Percentiles rank a stretch among this genome's conserved stretches.
These are phyloP conservation scores for Batillaria attramentaria DNA, from an alignment of 1,140 invertebrate species.

Conservation along the genomic window DNA sequence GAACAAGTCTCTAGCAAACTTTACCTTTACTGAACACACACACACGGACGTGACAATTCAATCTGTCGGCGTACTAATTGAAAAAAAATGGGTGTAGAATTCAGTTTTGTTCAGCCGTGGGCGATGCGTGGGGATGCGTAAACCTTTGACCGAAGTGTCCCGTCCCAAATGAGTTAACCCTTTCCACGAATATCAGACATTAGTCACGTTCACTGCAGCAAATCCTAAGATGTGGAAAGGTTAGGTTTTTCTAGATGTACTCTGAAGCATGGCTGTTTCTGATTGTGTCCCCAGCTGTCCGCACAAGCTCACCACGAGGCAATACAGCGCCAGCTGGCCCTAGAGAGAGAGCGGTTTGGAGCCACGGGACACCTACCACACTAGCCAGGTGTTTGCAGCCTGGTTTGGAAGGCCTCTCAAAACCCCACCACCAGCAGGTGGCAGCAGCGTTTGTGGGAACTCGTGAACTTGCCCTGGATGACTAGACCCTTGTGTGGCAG, in stretches of 20 bases:
- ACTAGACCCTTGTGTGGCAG: not conserved
- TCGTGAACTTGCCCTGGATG: not conserved
- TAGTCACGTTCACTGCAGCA: not conserved
- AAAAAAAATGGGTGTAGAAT: too few relatives aligned
- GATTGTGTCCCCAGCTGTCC: constrained; percentile 65
- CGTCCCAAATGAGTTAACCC: too few relatives aligned
- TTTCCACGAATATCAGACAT: not conserved
- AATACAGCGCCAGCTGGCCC: constrained; percentile 83
- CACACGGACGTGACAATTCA: too few relatives aligned
- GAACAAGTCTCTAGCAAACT: too few relatives aligned
- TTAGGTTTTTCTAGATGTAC: not conserved
- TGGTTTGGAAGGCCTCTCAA: not conserved
- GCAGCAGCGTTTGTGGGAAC: not conserved
- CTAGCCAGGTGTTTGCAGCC: constrained; percentile 14
- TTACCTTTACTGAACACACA: too few relatives aligned
- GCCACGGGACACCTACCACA: constrained; percentile 54
- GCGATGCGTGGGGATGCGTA: too few relatives aligned
- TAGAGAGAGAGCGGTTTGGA: constrained; percentile 76
- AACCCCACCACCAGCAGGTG: not conserved
- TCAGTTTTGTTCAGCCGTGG: too few relatives aligned
- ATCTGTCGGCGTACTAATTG: too few relatives aligned
- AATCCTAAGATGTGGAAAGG: not conserved
- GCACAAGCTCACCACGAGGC: constrained; percentile 84
- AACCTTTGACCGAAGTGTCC: too few relatives aligned
- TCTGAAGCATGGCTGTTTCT: not conserved